Evolutionary conservation across 2,888 invertebrate species (phyloP).

Genomic region (Scaptomyza tumidula): DNA sequence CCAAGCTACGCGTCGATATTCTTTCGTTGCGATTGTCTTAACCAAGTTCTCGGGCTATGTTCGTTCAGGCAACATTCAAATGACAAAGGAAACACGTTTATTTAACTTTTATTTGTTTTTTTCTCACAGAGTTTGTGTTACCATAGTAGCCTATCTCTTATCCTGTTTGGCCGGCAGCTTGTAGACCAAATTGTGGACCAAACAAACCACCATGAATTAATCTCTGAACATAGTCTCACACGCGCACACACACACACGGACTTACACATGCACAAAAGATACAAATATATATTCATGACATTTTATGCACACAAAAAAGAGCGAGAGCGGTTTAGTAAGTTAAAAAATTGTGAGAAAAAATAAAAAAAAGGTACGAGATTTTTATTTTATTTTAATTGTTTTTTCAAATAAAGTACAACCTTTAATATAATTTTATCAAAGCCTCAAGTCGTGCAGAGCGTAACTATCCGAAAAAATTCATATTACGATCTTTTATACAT

Average conservation of each 20-base stretch:
- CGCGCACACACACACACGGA: neutral
- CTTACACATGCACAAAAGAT: conserved; percentile 7
- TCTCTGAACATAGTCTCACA: conserved; percentile 26
- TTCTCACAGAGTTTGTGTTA: conserved; percentile 9
- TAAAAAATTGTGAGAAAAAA: neutral
- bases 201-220: conserved; percentile 44
- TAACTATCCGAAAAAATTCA: too few species aligned
- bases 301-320: neutral
- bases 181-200: conserved; percentile 4
- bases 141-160: conserved; percentile 13
- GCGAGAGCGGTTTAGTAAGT: conserved; percentile 21
- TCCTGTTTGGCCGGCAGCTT: conserved; percentile 26
- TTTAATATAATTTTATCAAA: too few species aligned
- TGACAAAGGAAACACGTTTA: conserved; percentile 50
- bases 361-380: too few species aligned
- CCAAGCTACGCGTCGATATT: conserved; percentile 29
- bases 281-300: conserved; percentile 20
- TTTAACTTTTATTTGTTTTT: conserved; percentile 42
- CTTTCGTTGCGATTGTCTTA: conserved; percentile 34
- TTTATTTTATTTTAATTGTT: too few species aligned
- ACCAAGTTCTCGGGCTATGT: conserved; percentile 14
- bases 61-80: conserved; percentile 16
- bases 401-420: too few species aligned
- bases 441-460: too few species aligned
- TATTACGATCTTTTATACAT: too few species aligned